Evolutionary conservation across 2,797 vertebrate genomes (phyloP).

Genomic region (Prionace glauca): DNA sequence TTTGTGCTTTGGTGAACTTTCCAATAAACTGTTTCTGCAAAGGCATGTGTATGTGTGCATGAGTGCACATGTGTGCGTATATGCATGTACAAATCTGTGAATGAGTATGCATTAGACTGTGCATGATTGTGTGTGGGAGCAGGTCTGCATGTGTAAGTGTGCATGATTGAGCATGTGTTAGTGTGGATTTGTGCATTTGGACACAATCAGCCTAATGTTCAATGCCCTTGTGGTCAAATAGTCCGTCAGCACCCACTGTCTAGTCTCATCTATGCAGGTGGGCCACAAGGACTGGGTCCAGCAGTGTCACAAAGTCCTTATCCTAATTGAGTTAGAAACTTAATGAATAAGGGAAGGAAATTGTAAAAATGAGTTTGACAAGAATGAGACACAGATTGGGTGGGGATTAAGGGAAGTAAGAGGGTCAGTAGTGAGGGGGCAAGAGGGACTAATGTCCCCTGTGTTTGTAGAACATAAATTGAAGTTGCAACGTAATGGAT

Average conservation of each 20-base stretch:
- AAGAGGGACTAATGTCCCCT: conserved; percentile 32
- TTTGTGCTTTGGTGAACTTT: conserved; percentile 44
- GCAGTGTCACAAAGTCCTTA: not conserved
- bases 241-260: not conserved
- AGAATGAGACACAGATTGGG: fast-evolving
- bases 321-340: not conserved
- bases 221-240: not conserved
- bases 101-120: too few species aligned
- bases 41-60: not conserved
- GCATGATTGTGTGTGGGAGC: too few species aligned
- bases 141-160: too few species aligned
- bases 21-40: not conserved
- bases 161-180: too few species aligned
- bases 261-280: not conserved
- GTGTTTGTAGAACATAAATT: not conserved
- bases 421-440: conserved; percentile 44
- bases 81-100: not conserved
- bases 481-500: not conserved
- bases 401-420: not conserved
- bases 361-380: not conserved
- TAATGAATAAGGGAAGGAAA: not conserved
- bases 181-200: not conserved
- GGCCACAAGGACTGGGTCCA: not conserved
- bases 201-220: not conserved
- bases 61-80: not conserved